Conservation (phyloP, 1,140 invertebrate species). For the Drosophila teissieri region DNA sequence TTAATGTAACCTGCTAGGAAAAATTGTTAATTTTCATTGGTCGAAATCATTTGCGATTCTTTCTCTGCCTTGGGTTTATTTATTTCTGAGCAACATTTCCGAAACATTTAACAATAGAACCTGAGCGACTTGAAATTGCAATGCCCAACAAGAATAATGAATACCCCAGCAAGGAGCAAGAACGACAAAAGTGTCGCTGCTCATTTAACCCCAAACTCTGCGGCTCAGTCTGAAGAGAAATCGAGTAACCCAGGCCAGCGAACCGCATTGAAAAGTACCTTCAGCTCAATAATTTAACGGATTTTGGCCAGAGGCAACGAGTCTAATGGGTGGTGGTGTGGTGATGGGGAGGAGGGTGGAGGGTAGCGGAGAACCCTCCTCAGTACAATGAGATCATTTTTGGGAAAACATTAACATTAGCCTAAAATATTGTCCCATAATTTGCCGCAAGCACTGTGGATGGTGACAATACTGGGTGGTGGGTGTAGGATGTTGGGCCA, state of each 20-base stretch:
- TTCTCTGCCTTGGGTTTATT: constrained; percentile 52
- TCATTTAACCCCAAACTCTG: constrained; percentile 73
- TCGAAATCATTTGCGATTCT: constrained; percentile 63
- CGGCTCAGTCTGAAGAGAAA: constrained; percentile 21
- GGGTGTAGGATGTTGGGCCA: background rate
- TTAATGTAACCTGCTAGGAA: constrained; percentile 34
- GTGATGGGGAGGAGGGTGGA: background rate
- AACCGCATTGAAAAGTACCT: constrained; percentile 83
- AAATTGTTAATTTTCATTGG: constrained; percentile 16
- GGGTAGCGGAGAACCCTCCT: constrained; percentile 14
- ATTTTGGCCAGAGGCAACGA: constrained; percentile 68
- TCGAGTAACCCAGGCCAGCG: constrained; percentile 61
- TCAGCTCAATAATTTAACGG: constrained; percentile 83
- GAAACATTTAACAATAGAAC: constrained; percentile 78
- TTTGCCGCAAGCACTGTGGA: constrained; percentile 80
- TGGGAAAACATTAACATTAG: constrained; percentile 84
- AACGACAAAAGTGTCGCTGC: constrained; percentile 68
- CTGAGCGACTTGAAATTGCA: constrained; percentile 69
- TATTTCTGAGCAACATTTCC: constrained; percentile 65
- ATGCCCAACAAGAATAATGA: constrained; percentile 74
- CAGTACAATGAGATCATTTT: constrained; percentile 81
- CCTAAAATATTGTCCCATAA: constrained; percentile 84
- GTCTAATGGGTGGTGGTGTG: constrained; percentile 9
- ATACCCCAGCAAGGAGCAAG: constrained; percentile 46
- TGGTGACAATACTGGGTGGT: constrained; percentile 67